Base-by-base conservation (phyloP, 2,113 vertebrate genomes). In the Brienomyrus brachyistius region DNA sequence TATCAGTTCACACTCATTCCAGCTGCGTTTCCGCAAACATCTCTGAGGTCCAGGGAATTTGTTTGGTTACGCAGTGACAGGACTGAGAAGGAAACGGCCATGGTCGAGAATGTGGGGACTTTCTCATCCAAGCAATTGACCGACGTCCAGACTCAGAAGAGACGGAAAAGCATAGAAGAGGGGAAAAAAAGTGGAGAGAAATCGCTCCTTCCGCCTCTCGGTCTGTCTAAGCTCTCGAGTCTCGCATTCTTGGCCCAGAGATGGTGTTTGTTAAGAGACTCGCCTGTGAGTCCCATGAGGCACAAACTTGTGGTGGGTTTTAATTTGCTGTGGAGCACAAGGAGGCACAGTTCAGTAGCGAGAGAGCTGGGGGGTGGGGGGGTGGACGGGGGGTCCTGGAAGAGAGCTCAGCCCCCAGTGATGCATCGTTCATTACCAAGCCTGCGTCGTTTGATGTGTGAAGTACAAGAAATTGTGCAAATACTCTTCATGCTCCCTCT, bases 111-210 rank as follows among this genome's bases (percentile, higher is more conserved):
- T 84, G 77, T 89, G 13, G 17, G 19, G 80, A 92, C 92, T 94
- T 94, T 92, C 91, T 92, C 90, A 89, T 90, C 91, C 90, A 93
- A 94, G 93, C 91, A 93, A 93, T 93, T 94, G 92, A 91, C 92
- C 87, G 54, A 88, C 0, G 0, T 35, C 62, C 88, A 91, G 77
- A n/a, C 91, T 89, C 87, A 66, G 59, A 87, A 31, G 86, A 89
- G 91, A 85, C 35, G 88, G 54, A 86, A 89, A 83, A n/a, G 59
- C 31, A 84, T 3, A 35, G 66, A 89, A 88, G 7, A n/a, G 56
- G 21, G 56, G 21, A 0, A 88, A 87, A 88, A 83, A 87, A 23
- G 23, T 51, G 9, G 40, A 88, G 23, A 54, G 52, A 84, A 88
- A 86, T 27, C 2, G n/a, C 13, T 84, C 48, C 23, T 87, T 80